Percentiles rank a stretch among this genome's conserved stretches.
Evolutionary conservation across 2,113 vertebrate species (phyloP).

Genomic region (Myrmecobius fasciatus): DNA sequence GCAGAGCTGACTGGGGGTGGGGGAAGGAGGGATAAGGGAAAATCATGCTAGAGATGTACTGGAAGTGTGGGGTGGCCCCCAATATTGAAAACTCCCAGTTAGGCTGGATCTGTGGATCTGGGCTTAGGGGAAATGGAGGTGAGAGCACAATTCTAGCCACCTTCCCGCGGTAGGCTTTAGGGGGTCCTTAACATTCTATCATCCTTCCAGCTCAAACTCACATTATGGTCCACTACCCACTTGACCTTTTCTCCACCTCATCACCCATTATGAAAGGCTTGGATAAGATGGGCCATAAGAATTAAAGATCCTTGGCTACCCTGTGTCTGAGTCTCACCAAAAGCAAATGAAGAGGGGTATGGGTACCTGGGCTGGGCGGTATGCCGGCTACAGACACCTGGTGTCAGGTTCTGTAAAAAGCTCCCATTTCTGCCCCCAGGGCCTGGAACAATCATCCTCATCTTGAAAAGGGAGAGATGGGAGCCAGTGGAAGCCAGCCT

Average conservation of each 20-base stretch:
- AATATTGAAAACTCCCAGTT: not conserved
- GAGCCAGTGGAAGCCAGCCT: not conserved
- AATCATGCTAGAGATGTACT: not conserved
- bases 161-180: not conserved
- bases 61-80: not conserved
- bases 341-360: not conserved
- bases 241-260: not conserved
- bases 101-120: not conserved
- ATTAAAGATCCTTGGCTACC: not conserved
- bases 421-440: not conserved
- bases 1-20: not conserved
- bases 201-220: not conserved
- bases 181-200: not conserved
- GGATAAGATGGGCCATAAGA: not conserved
- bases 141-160: not conserved
- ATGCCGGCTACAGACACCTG: fast-evolving
- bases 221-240: not conserved
- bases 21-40: not conserved
- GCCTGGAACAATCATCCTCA: not conserved
- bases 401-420: not conserved
- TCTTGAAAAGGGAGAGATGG: not conserved
- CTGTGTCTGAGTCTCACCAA: not conserved
- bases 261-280: not conserved
- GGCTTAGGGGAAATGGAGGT: not conserved
- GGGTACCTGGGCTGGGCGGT: not conserved